These are phyloP conservation scores for Polyploca ridens DNA, from an alignment of 2,888 invertebrate species.

Conservation along the genomic window DNA sequence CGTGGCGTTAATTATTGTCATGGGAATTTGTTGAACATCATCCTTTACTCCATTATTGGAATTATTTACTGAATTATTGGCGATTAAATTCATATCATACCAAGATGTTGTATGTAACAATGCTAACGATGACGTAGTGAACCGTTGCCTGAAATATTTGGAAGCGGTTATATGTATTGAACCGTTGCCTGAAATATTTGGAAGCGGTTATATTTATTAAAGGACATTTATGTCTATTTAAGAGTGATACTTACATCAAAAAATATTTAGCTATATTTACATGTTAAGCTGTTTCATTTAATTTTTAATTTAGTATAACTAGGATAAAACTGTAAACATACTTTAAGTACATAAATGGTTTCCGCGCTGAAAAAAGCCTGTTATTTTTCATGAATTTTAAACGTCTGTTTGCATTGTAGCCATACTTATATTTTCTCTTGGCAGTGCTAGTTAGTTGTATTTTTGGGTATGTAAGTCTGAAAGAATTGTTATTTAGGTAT, in stretches of 20 bases:
- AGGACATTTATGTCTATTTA: too few species aligned
- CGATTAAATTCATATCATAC: background rate
- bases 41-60: background rate
- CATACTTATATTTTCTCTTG: slow-evolving; percentile 34
- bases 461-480: slow-evolving; percentile 43
- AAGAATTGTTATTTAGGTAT: slow-evolving; percentile 18
- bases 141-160: background rate
- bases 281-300: too few species aligned
- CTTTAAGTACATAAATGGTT: background rate
- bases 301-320: too few species aligned
- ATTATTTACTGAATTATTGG: background rate
- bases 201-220: too few species aligned
- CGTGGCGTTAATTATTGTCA: background rate
- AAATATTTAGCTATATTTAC: too few species aligned
- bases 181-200: background rate
- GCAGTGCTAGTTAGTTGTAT: slow-evolving; percentile 19
- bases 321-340: background rate
- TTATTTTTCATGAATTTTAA: slow-evolving; percentile 46
- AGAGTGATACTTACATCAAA: too few species aligned
- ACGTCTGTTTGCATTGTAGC: slow-evolving; percentile 39
- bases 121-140: background rate
- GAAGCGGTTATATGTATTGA: too few species aligned
- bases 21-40: background rate
- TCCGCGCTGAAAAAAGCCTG: slow-evolving; percentile 15
- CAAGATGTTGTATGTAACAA: background rate